phyloP scores from a whole-genome alignment of 2,113 vertebrate species.

The Varanus komodoensis region DNA sequence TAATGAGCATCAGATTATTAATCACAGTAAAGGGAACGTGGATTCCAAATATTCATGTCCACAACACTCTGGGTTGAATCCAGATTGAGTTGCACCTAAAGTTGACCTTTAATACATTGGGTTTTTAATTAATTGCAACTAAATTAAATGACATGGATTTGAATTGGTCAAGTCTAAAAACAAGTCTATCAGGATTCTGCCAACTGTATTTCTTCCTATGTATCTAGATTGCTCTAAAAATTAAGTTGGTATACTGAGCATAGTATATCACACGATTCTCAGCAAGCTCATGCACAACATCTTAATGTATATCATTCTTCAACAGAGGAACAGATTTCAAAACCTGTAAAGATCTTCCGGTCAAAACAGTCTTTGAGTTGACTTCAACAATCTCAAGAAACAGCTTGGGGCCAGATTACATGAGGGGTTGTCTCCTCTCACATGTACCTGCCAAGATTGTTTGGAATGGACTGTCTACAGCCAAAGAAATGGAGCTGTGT shows the following conservation, averaged over 20 bases:
- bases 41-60: background rate
- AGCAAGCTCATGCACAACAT: background rate
- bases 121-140: too few species aligned
- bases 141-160: too few species aligned
- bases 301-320: background rate
- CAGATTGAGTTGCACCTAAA: too few species aligned
- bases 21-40: background rate
- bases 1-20: background rate
- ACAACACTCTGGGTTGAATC: background rate
- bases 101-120: too few species aligned
- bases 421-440: too few species aligned
- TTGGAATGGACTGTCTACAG: too few species aligned
- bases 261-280: background rate
- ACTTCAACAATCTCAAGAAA: background rate
- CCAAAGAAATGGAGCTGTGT: too few species aligned
- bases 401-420: too few species aligned
- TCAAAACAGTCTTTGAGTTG: slow-evolving; percentile 1
- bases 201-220: background rate
- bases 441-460: too few species aligned
- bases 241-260: rapidly evolving
- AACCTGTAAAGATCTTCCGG: background rate
- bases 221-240: background rate
- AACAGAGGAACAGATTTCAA: slow-evolving; percentile 7
- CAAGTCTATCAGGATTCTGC: too few species aligned
- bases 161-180: too few species aligned